A percentile compares a stretch with the other conserved stretches of the same genome.
phyloP scores from a whole-genome alignment of 2,888 invertebrate species.

The Drosophila diplacantha region DNA sequence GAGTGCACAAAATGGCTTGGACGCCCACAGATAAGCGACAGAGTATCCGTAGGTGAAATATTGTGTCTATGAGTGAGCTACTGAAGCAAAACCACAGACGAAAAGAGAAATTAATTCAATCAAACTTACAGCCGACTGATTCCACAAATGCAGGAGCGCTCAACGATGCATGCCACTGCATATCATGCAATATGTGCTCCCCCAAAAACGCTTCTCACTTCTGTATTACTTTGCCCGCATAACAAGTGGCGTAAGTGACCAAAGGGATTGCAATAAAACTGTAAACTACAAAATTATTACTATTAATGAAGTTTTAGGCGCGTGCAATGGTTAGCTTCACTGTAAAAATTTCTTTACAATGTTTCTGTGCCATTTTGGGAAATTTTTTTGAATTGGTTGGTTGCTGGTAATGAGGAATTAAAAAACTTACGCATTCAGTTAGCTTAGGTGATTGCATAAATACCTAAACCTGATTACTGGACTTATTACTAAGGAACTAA shows the following conservation, averaged over 20 bases:
- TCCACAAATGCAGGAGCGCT: conserved; percentile 55
- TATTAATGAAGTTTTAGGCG: neutral
- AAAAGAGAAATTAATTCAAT: conserved; percentile 47
- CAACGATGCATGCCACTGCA: conserved; percentile 64
- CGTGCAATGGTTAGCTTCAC: conserved; percentile 3
- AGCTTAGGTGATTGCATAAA: neutral
- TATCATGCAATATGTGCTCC: conserved; percentile 25
- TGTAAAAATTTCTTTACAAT: conserved; percentile 2
- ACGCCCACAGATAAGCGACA: conserved; percentile 35
- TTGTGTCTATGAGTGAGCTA: conserved; percentile 10
- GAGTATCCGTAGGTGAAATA: conserved; percentile 24
- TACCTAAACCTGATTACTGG: too few species aligned
- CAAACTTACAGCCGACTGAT: conserved; percentile 52
- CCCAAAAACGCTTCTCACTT: conserved; percentile 14
- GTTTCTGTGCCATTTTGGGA: conserved; percentile 4
- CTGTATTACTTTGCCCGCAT: conserved; percentile 59
- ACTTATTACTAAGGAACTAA: too few species aligned
- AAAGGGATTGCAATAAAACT: conserved; percentile 4
- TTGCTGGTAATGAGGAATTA: conserved; percentile 24
- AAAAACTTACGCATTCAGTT: conserved; percentile 1
- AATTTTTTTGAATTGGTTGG: conserved; percentile 5
- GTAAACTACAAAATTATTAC: conserved; percentile 19
- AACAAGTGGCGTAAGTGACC: conserved; percentile 65
- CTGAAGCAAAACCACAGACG: conserved; percentile 30
- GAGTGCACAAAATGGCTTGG: conserved; percentile 46